These are phyloP conservation scores for Apus apus DNA, from an alignment of 2,113 vertebrate genomes.

Conservation along the genomic window DNA sequence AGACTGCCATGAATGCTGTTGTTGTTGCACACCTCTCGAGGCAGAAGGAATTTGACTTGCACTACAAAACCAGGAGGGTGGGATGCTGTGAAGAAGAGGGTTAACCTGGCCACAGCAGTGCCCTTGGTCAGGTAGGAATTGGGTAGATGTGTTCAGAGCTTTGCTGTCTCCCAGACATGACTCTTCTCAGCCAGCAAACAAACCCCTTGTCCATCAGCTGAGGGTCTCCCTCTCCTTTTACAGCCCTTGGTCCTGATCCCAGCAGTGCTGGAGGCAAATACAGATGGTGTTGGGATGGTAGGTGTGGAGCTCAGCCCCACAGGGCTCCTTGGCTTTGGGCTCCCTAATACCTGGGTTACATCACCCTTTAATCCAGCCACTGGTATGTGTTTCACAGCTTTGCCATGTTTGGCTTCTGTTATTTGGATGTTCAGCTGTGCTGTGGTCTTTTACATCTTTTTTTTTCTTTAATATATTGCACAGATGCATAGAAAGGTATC, in stretches of 20 bases:
- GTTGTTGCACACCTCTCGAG: background rate
- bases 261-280: background rate
- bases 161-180: background rate
- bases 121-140: fast-evolving
- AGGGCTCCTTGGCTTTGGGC: background rate
- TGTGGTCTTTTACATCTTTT: background rate
- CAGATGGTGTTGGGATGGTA: background rate
- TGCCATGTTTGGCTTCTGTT: background rate
- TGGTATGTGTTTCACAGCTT: background rate
- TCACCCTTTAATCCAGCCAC: background rate
- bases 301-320: fast-evolving
- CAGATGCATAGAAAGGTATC: background rate
- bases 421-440: background rate
- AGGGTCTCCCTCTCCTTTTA: background rate
- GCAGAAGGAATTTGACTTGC: background rate
- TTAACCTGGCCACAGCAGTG: background rate
- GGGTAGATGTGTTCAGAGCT: background rate
- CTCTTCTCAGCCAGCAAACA: background rate
- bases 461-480: background rate
- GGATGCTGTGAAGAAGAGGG: background rate
- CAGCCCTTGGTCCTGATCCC: background rate
- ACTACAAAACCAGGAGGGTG: background rate
- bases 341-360: background rate
- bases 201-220: background rate
- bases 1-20: background rate